Evolutionary conservation across 2,113 vertebrate species (phyloP), one percentile per base, ranked within the genome.

Genomic region (Poeciliopsis prolifica): DNA sequence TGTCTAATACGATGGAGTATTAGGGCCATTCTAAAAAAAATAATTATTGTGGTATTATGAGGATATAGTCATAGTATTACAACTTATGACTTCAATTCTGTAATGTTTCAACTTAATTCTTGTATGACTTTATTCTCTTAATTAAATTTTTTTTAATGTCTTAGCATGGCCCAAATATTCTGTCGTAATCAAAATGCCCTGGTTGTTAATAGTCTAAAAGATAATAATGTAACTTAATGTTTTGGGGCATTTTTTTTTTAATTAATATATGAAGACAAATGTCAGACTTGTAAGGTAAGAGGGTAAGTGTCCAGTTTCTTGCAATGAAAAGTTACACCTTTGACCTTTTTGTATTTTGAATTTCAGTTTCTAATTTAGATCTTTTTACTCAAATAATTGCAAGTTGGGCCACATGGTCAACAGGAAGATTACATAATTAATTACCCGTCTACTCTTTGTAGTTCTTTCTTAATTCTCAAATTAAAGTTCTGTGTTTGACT

Each of bases 401-500:
- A 30, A 58, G 5, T 12, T 40, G 24, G 15, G n/a, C 33, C 35
- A 51, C 40, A 14, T 48, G 6, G 24, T 54, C 26, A 33, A 14
- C 30, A 72, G 44, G 71, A 7, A 14, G 11, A 11, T 54, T 35
- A n/a, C 51, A 24, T 58, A n/a, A 58, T n/a, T 24, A 58, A 10
- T 24, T 24, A 54, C 51, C 51, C 51, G 51, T 54, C 51, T 54
- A 10, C 51, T n/a, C 51, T 88, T 83, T 80, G 54, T 83, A 77
- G 30, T 33, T 35, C 61, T 77, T 71, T 24, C 77, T 77, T 84
- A 84, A 30, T 42, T 42, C 58, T 42, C 70, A 12, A 73, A 89
- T 81, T 79, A 87, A 87, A 87, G 33, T 15, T 51, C 13, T 65
- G 6, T 22, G 78, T 84, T 82, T 81, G 66, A 74, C 22, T 22